These are phyloP conservation scores for Napeogenes inachia DNA, from an alignment of 2,888 invertebrate genomes.

Conservation along the genomic window DNA sequence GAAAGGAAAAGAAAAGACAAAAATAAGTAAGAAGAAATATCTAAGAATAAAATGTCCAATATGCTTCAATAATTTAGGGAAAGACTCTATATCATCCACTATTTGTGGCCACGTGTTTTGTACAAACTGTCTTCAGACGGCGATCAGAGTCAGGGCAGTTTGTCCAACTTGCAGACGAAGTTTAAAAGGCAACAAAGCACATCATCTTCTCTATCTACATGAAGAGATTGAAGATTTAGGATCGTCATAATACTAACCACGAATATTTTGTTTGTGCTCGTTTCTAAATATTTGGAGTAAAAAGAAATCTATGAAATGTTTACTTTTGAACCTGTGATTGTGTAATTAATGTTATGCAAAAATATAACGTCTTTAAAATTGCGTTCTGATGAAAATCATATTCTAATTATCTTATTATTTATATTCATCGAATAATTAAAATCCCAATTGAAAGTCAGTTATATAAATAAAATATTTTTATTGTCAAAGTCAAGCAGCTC, in stretches of 20 bases:
- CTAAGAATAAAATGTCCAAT: slow-evolving; percentile 46
- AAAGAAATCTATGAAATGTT: neutral
- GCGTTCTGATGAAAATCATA: neutral
- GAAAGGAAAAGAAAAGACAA: slow-evolving; percentile 33
- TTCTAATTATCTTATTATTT: too few species aligned
- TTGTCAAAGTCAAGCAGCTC: too few species aligned
- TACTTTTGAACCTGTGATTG: neutral
- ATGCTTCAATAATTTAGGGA: slow-evolving; percentile 42
- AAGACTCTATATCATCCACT: slow-evolving; percentile 41
- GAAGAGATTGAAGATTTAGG: slow-evolving; percentile 14
- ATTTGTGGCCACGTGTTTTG: slow-evolving; percentile 52
- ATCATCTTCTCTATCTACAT: slow-evolving; percentile 39
- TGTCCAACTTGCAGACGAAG: slow-evolving; percentile 45
- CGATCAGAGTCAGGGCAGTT: slow-evolving; percentile 34
- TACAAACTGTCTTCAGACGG: slow-evolving; percentile 39
- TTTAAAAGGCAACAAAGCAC: slow-evolving; percentile 33
- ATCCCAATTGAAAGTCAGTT: too few species aligned
- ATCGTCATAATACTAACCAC: slow-evolving; percentile 8
- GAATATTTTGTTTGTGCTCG: neutral
- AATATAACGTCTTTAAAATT: neutral
- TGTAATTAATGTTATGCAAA: neutral
- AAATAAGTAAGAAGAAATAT: slow-evolving; percentile 21
- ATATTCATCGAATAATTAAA: too few species aligned
- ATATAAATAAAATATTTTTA: too few species aligned
- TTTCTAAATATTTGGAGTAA: neutral